A percentile compares a stretch with the other conserved stretches of the same genome.
Evolutionary conservation across 2,888 invertebrate species (phyloP).

Genomic region (Apodemia zela): DNA sequence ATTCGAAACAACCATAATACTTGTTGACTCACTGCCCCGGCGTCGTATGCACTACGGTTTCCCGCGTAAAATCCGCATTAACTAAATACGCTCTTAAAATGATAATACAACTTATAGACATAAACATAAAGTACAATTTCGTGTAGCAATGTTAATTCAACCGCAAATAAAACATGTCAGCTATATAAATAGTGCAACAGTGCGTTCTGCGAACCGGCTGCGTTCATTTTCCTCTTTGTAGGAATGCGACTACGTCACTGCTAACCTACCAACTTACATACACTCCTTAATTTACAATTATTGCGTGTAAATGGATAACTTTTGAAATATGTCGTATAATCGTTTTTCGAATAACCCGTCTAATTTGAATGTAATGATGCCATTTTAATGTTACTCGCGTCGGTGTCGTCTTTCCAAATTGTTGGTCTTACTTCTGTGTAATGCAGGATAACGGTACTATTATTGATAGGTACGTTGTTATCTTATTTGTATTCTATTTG

Average conservation of each 20-base stretch:
- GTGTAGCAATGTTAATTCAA: slow-evolving; percentile 20
- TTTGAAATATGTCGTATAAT: slow-evolving; percentile 30
- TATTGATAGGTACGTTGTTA: slow-evolving; percentile 41
- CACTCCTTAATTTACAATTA: slow-evolving; percentile 24
- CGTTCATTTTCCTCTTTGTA: slow-evolving; percentile 68
- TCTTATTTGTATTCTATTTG: slow-evolving; percentile 47
- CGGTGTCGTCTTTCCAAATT: slow-evolving; percentile 30
- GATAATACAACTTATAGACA: slow-evolving; percentile 31
- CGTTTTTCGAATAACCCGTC: slow-evolving; percentile 37
- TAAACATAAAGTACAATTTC: slow-evolving; percentile 33
- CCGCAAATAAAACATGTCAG: slow-evolving; percentile 37
- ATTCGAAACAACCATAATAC: slow-evolving; percentile 48
- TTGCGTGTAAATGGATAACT: slow-evolving; percentile 22
- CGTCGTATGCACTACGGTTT: slow-evolving; percentile 54
- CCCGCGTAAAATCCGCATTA: slow-evolving; percentile 53
- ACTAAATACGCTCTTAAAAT: slow-evolving; percentile 22
- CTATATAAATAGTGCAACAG: slow-evolving; percentile 69
- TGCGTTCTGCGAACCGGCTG: slow-evolving; percentile 62
- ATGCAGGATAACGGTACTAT: slow-evolving; percentile 49
- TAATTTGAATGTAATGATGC: slow-evolving; percentile 39
- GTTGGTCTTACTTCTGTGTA: slow-evolving; percentile 28
- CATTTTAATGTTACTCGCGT: slow-evolving; percentile 32
- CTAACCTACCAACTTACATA: slow-evolving; percentile 34
- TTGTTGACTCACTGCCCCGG: slow-evolving; percentile 51
- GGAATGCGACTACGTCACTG: slow-evolving; percentile 69